Percentiles rank a stretch among this genome's conserved stretches.
phyloP scores from a whole-genome alignment of 2,888 invertebrate genomes.

The Philonicus albiceps region DNA sequence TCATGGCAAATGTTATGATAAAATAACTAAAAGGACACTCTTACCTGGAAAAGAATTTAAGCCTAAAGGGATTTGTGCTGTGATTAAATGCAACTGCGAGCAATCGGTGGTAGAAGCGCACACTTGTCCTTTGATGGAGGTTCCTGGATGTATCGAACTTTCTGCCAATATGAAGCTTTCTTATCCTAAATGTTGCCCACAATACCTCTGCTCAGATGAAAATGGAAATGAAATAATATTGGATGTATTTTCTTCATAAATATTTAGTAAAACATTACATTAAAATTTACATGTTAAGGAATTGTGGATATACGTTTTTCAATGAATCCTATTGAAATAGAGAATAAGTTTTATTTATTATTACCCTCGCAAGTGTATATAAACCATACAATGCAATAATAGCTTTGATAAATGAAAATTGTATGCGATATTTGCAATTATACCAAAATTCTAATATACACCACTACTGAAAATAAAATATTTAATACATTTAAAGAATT shows the following conservation, averaged over 20 bases:
- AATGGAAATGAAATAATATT: constrained; percentile 60
- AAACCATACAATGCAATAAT: neutral
- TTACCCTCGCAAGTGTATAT: neutral
- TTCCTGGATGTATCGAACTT: constrained; percentile 61
- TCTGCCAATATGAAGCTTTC: constrained; percentile 58
- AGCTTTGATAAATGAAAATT: neutral
- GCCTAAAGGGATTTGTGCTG: constrained; percentile 62
- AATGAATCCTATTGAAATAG: neutral
- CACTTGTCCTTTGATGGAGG: constrained; percentile 61
- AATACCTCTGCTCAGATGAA: constrained; percentile 60
- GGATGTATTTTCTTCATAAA: constrained; percentile 39
- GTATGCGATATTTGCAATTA: constrained; percentile 37
- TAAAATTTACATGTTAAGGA: neutral
- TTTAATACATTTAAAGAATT: neutral
- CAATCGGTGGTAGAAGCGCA: constrained; percentile 59
- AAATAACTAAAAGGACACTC: constrained; percentile 58
- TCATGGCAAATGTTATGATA: constrained; percentile 61
- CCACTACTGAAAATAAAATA: neutral
- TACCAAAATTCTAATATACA: constrained; percentile 12
- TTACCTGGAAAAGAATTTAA: constrained; percentile 61
- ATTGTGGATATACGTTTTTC: neutral
- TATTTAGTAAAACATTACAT: neutral
- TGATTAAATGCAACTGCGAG: constrained; percentile 59
- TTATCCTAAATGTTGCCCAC: constrained; percentile 62
- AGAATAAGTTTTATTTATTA: constrained; percentile 9